Base-by-base conservation (phyloP, 2,797 vertebrate genomes). In the Galago senegalensis region DNA sequence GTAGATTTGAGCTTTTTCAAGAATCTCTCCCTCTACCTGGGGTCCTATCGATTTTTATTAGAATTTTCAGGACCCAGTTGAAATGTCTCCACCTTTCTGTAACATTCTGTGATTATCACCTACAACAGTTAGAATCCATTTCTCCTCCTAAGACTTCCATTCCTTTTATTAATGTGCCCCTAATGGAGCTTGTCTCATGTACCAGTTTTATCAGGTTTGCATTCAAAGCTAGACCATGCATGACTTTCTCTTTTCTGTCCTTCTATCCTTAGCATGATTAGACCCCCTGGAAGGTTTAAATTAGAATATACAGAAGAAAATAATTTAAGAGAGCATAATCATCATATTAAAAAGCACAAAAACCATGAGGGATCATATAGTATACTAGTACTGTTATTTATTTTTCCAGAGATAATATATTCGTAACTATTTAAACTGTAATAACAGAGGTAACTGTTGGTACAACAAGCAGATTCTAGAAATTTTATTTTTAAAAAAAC, bases 41-140 rank as follows among this genome's bases (percentile, higher is more conserved):
- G 14, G n/a, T 77, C 23, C 27, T 84, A 1, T 37, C 61, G n/a
- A 18, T 53, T 85, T 83, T 73, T 87, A 46, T 43, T 46, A 82
- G 25, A 70, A 63, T 87, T 17, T 60, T 77, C 31, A 82, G 14
- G 20, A 67, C 20, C 34, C 20, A 23, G 3, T 49, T 61, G 14
- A 96, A 95, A 63, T 83, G 10, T 27, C 65, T 96, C 25, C 10
- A 21, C 25, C 6, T 84, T 92, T 90, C 25, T 65, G 12, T 69
- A 49, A 69, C 49, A 49, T 43, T 63, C 43, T 43, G 9, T 37
- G 3, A 56, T 75, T 79, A 70, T 60, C 31, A 67, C 27, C 8
- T 61, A n/a, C 0, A 34, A 81, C 25, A 8, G 18, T 43, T 65
- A 63, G 93, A 91, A 56, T 76, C 84, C 34, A n/a, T 27, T 79